A percentile compares a stretch with the other conserved stretches of the same genome.
phyloP scores from a whole-genome alignment of 2,113 vertebrate species.

The Triplophysa tibetana region DNA sequence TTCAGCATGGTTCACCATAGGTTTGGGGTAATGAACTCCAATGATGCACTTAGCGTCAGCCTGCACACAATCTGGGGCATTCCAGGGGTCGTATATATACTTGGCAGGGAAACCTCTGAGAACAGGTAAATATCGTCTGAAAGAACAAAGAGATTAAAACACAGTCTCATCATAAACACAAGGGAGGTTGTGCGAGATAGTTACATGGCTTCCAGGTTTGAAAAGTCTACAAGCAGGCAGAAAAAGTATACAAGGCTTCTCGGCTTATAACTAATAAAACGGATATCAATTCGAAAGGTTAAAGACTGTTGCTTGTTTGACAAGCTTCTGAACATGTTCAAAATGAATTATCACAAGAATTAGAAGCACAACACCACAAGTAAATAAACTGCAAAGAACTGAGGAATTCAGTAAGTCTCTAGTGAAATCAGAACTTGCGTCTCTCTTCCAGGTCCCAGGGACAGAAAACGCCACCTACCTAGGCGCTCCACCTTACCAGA shows the following conservation, averaged over 20 bases:
- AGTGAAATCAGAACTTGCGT: constrained; percentile 35
- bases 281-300: background rate
- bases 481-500: constrained; percentile 74
- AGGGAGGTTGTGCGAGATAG: constrained; percentile 28
- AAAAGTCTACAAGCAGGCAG: background rate
- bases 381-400: constrained; percentile 1
- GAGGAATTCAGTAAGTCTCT: constrained; percentile 15
- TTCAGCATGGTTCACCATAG: constrained; percentile 79
- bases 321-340: background rate
- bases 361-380: constrained; percentile 26
- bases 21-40: constrained; percentile 77
- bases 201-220: background rate
- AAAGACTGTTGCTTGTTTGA: constrained; percentile 3
- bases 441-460: constrained; percentile 60
- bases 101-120: constrained; percentile 80
- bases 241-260: background rate
- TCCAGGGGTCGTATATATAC: constrained; percentile 81
- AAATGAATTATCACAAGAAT: constrained; percentile 1
- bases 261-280: background rate
- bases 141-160: constrained; percentile 68
- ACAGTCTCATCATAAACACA: constrained; percentile 57
- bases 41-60: constrained; percentile 75
- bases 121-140: constrained; percentile 79
- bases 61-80: constrained; percentile 76
- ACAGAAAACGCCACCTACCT: constrained; percentile 76